Percentiles rank a stretch among this genome's conserved stretches.
Evolutionary conservation across 2,113 vertebrate genomes (phyloP).

Genomic region (Nycticebus coucang): DNA sequence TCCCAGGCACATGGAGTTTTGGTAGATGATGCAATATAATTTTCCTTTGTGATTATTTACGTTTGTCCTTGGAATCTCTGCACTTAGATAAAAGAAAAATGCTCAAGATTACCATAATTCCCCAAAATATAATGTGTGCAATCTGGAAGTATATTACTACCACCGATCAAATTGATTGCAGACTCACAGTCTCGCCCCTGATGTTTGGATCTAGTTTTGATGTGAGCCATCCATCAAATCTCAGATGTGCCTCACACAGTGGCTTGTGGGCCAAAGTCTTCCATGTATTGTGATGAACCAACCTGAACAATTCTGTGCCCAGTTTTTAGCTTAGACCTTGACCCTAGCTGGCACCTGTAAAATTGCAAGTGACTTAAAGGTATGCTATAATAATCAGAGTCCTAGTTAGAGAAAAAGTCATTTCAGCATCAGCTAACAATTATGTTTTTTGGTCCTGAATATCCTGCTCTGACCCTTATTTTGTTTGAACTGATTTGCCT

Average conservation of each 20-base stretch:
- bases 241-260: neutral
- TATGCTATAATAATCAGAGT: neutral
- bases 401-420: constrained; percentile 31
- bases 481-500: constrained; percentile 10
- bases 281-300: neutral
- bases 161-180: neutral
- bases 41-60: constrained; percentile 48
- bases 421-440: constrained; percentile 17
- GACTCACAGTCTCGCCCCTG: neutral
- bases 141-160: neutral
- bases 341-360: constrained; percentile 27
- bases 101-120: neutral
- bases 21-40: constrained; percentile 36
- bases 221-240: neutral
- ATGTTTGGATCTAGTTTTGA: constrained; percentile 29
- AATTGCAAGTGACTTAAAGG: neutral
- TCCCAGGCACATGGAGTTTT: constrained; percentile 28
- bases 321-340: constrained; percentile 36
- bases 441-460: neutral
- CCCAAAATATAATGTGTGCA: constrained; percentile 19
- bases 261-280: neutral
- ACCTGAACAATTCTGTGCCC: neutral
- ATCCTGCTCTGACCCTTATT: neutral
- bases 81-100: constrained; percentile 26
- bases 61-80: constrained; percentile 34